Evolutionary conservation across 1,140 invertebrate genomes (phyloP), one percentile per base, ranked within the genome.

Genomic region (Halesus radiatus): DNA sequence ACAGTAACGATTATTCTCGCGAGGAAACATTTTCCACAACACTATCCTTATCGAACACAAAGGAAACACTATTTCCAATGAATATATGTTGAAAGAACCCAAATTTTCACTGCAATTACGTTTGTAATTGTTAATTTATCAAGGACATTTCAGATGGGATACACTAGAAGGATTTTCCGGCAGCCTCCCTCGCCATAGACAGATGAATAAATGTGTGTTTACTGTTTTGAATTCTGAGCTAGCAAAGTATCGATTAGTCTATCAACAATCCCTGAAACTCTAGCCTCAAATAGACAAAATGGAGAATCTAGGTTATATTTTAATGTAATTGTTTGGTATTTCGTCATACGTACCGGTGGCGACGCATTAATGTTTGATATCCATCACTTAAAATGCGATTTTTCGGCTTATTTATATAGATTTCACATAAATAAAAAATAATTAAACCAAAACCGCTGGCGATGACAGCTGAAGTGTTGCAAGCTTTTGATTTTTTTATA

Each of bases 351-450:
- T 23, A 70, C 66, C 32, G n/a, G 4, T 45, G 3, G 13, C 15
- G 18, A 70, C 8, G 66, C 32, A 70, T 70, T 23, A 70, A 70
- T 50, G n/a, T 22, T 50, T 10, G 66, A n/a, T 20, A 70, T 45
- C 66, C 66, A 70, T 70, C 3, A 50, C 37, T 18, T 50, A 10
- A 6, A 45, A 7, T 18, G 45, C 66, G 32, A 70, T 70, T 50
- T 70, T 70, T 70, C 32, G 13, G 18, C 16, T 18, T 50, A 18
- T 45, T 20, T 18, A 70, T 45, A 32, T 18, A n/a, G 66, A 70
- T 70, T 70, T 70, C 66, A 70, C 66, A 23, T 70, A 70, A 70
- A 70, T 70, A 70, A 70, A 68, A 66, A 70, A 70, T 50, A 70
- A 70, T 70, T 70, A 70, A 50, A 70, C 37, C 29, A 50, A 70